These are phyloP conservation scores for Candoia aspera DNA, from an alignment of 2,113 vertebrate species.

Conservation along the genomic window DNA sequence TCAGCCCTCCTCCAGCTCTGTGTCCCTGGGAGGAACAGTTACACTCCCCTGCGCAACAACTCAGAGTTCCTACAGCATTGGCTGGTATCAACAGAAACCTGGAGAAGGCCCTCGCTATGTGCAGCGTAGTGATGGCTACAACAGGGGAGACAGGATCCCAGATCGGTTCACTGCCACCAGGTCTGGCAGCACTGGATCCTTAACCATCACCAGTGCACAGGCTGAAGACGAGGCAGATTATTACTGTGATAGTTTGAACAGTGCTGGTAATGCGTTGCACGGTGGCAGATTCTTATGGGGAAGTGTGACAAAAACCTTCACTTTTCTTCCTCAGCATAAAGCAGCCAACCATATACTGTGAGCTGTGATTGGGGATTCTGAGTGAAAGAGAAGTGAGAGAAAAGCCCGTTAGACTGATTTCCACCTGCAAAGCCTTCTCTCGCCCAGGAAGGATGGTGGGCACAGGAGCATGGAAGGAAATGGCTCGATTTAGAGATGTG, in stretches of 20 bases:
- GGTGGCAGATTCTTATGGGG: neutral
- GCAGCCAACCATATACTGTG: too few species aligned
- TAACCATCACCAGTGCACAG: neutral
- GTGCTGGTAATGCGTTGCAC: neutral
- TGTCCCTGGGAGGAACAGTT: neutral
- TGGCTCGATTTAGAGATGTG: too few species aligned
- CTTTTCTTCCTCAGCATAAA: neutral
- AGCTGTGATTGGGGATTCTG: too few species aligned
- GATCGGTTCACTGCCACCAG: neutral
- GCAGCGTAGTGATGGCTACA: neutral
- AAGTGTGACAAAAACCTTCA: neutral
- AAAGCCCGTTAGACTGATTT: too few species aligned
- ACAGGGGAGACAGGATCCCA: neutral
- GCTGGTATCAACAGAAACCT: neutral
- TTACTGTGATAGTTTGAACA: neutral
- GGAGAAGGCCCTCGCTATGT: neutral
- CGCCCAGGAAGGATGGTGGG: too few species aligned
- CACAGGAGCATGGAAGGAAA: too few species aligned
- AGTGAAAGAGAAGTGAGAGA: too few species aligned
- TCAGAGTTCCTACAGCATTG: neutral
- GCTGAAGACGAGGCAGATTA: conserved; percentile 2
- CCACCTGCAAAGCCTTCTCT: too few species aligned
- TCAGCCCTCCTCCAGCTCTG: neutral
- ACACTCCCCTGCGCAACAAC: neutral
- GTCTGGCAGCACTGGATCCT: too few species aligned